phyloP scores from a whole-genome alignment of 1,140 invertebrate species.

The Lanistes nyassanus region DNA sequence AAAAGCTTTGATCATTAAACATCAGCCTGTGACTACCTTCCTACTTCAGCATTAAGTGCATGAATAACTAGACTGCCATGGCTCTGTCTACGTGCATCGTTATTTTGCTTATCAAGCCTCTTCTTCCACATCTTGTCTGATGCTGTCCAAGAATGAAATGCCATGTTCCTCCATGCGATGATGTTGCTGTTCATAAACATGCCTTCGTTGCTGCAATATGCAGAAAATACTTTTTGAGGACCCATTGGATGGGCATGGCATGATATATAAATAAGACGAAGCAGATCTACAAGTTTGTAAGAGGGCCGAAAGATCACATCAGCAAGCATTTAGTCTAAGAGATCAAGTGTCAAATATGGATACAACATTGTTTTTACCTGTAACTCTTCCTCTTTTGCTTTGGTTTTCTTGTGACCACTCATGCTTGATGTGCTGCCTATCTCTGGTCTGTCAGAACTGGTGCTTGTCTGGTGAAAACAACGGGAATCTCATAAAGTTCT shows the following conservation, averaged over 20 bases:
- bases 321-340: too few relatives aligned
- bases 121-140: conserved; percentile 45
- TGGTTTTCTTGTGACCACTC: background rate
- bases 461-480: background rate
- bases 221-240: background rate
- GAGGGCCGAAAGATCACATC: too few relatives aligned
- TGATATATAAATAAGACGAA: too few relatives aligned
- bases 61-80: too few relatives aligned
- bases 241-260: too few relatives aligned
- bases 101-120: too few relatives aligned
- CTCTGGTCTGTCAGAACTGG: conserved; percentile 8
- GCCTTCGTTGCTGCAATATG: conserved; percentile 47
- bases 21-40: too few relatives aligned
- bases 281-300: too few relatives aligned
- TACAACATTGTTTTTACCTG: background rate
- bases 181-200: conserved; percentile 53
- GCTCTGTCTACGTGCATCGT: background rate
- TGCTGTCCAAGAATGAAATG: conserved; percentile 56
- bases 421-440: background rate
- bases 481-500: background rate
- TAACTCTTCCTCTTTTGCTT: conserved; percentile 6
- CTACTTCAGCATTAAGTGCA: too few relatives aligned
- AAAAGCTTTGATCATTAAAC: too few relatives aligned
- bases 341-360: too few relatives aligned
- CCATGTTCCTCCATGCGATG: conserved; percentile 46